Base-by-base conservation (phyloP, 2,113 vertebrate genomes). In the Burhinus bistriatus region DNA sequence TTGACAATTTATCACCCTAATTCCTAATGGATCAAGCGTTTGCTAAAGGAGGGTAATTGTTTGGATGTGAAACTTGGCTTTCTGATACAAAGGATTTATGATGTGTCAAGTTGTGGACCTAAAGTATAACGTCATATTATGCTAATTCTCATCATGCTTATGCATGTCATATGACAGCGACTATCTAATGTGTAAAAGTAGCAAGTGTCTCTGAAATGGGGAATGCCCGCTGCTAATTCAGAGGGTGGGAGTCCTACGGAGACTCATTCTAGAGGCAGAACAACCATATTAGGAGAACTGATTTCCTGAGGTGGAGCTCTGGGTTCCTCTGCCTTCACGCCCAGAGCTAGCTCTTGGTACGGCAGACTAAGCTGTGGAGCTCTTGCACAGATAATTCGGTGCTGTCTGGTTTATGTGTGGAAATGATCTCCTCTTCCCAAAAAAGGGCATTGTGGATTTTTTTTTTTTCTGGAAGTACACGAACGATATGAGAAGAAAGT, bases 41-140 rank as follows among this genome's bases (percentile, higher is more conserved):
- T 94, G 76, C 89, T 96, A 84, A 68, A 58, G 83, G 91, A 27
- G 71, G 83, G 54, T 78, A 88, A 96, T 84, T 81, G 93, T 40
- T 69, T 54, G 82, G 70, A 55, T 90, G 69, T 89, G 95, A 51
- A 87, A 10, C 34, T 94, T 73, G 87, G 73, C 44, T 96, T 94
- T 85, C 62, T 49, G 76, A 69, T 64, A 83, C 9, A 20, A 90
- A 76, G 72, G 79, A 49, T 93, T 89, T 73, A 27, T 40, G 80
- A n/a, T 51, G 55, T 66, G 80, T 61, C 69, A 62, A 78, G 58
- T 12, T 69, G 72, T 51, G 95, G 87, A 80, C 65, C 58, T 71
- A 12, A 38, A 84, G 64, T 54, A 26, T 57, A 40, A 57, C 40
- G 66, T 30, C 58, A 42, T 87, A 21, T 92, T 62, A 47, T 89